These are phyloP conservation scores for Botrylloides violaceus DNA, from an alignment of 23 tunicate species.

Conservation along the genomic window DNA sequence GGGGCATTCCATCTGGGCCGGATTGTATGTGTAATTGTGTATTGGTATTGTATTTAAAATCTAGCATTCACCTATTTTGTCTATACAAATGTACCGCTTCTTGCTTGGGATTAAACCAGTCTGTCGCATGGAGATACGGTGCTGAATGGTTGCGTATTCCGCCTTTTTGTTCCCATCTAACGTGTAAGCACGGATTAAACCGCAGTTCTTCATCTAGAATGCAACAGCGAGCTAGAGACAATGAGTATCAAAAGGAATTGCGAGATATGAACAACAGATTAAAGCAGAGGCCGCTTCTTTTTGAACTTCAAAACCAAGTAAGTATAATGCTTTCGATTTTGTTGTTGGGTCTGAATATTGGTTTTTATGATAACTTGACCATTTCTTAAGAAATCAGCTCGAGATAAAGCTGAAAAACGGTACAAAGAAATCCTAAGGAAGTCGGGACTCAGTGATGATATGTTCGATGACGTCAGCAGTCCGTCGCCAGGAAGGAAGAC, in stretches of 20 bases:
- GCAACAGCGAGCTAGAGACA: slow-evolving; percentile 40
- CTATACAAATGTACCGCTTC: too few relatives aligned
- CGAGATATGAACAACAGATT: slow-evolving; percentile 54
- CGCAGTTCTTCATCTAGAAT: slow-evolving; percentile 23
- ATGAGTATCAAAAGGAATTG: slow-evolving; percentile 44
- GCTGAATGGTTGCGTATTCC: neutral
- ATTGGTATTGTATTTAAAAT: too few relatives aligned
- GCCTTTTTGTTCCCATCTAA: neutral
- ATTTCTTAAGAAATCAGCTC: slow-evolving; percentile 60
- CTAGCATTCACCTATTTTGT: too few relatives aligned
- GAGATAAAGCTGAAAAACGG: slow-evolving; percentile 67
- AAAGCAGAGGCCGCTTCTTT: slow-evolving; percentile 60
- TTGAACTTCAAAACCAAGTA: slow-evolving; percentile 75
- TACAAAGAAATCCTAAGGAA: slow-evolving; percentile 56
- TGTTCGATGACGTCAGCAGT: slow-evolving; percentile 26
- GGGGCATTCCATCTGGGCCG: too few relatives aligned
- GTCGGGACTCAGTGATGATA: slow-evolving; percentile 70
- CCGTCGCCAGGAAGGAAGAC: neutral
- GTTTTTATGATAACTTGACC: too few relatives aligned
- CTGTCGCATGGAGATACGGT: neutral
- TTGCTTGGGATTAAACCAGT: too few relatives aligned
- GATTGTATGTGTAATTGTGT: too few relatives aligned
- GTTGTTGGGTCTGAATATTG: too few relatives aligned
- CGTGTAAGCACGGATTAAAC: neutral
- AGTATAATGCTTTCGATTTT: too few relatives aligned